Conservation (phyloP, 2,113 vertebrate genomes). For the Cavia aperea region DNA sequence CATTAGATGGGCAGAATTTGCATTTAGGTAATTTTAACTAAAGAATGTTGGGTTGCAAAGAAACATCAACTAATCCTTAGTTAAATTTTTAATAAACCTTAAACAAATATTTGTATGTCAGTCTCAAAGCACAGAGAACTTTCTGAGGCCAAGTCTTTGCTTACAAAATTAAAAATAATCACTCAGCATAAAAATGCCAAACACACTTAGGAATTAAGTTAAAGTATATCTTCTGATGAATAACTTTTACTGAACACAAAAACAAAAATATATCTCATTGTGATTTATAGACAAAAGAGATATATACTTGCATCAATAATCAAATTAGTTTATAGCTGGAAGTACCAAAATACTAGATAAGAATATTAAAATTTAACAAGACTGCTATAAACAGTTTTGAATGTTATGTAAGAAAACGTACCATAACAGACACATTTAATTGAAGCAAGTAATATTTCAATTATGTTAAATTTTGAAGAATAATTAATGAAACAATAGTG, state of each 20-base stretch:
- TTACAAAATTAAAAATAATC: neutral
- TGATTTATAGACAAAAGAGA: neutral
- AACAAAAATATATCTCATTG: neutral
- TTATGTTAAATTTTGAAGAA: neutral
- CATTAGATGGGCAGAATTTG: neutral
- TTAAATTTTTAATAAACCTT: neutral
- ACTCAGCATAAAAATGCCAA: constrained; percentile 4
- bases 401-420: neutral
- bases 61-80: neutral
- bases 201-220: neutral
- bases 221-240: neutral
- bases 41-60: neutral
- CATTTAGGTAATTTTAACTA: neutral
- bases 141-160: neutral
- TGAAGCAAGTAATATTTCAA: neutral
- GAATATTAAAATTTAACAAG: neutral
- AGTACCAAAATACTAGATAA: neutral
- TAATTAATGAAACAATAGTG: neutral
- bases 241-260: neutral
- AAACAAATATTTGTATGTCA: constrained; percentile 25
- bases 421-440: neutral
- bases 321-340: neutral
- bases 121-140: neutral
- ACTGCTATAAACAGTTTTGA: neutral
- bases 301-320: neutral